Evolutionary conservation across 2,888 invertebrate genomes (phyloP), one percentile per base, ranked within the genome.

Genomic region (Psylliodes chrysocephalus): DNA sequence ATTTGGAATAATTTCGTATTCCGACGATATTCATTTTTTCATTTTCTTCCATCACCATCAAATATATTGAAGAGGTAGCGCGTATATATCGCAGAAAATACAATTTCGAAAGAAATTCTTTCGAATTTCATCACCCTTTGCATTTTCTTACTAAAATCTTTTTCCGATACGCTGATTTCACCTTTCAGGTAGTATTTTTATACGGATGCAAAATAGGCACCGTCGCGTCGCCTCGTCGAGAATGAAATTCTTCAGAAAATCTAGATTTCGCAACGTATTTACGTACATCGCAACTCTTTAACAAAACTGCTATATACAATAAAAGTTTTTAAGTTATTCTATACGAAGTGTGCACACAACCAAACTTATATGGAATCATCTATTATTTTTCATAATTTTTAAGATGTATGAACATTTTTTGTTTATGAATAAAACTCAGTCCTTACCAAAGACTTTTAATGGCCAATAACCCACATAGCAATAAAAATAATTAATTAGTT

Each of bases 131-230:
- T 49, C 49, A 49, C 49, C 49, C 49, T 28, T 49, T 14, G 49
- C 14, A 49, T 49, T 49, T 49, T 49, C 49, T 28, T 49, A 28
- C 28, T 30, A 49, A 49, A 49, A 49, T 49, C 49, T 49, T 30
- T 49, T 49, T 49, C 49, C 49, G 14, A 49, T 49, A 49, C 49
- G 28, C 28, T 49, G 49, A 49, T 49, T 49, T 28, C 15, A 49
- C 49, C 28, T 49, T 49, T 49, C 49, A 49, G 28, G 49, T 49
- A 30, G 19, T 28, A 49, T 49, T 49, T 49, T 28, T 25, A n/a
- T 49, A 28, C 49, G 15, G 49, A 49, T 49, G 49, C 49, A 49
- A 42, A n/a, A n/a, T n/a, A n/a, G n/a, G 19, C 49, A 49, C 8
- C 10, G 22, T n/a, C n/a, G n/a, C n/a, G n/a, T n/a, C n/a, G n/a